These are phyloP conservation scores for Drosophila melanica DNA, from an alignment of 1,140 invertebrate genomes.

Conservation along the genomic window DNA sequence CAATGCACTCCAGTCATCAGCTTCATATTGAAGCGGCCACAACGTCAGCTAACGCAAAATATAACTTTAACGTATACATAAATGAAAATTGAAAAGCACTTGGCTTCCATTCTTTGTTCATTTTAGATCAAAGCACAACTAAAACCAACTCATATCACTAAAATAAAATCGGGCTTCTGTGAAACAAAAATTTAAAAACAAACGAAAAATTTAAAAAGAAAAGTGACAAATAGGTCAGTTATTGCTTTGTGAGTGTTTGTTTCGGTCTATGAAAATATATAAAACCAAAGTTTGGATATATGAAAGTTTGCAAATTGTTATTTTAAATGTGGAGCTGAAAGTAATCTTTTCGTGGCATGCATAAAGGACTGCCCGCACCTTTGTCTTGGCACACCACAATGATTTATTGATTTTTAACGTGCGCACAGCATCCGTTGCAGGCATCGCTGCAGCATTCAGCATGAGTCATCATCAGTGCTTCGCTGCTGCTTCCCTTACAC, in stretches of 20 bases:
- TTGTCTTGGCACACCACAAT: slow-evolving; percentile 7
- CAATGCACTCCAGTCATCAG: slow-evolving; percentile 79
- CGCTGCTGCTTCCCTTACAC: slow-evolving; percentile 14
- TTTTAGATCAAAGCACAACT: slow-evolving; percentile 28
- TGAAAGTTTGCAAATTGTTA: slow-evolving; percentile 37
- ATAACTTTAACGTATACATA: slow-evolving; percentile 20
- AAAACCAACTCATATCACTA: slow-evolving; percentile 22
- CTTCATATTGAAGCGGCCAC: slow-evolving; percentile 78
- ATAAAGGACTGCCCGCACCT: slow-evolving; percentile 14
- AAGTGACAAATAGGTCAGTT: slow-evolving; percentile 14
- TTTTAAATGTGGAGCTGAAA: slow-evolving; percentile 11
- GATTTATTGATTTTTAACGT: slow-evolving; percentile 46
- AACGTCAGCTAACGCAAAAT: slow-evolving; percentile 55
- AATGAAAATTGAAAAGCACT: slow-evolving; percentile 41
- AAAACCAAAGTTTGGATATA: neutral
- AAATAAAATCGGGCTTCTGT: neutral
- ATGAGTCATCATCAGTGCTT: slow-evolving; percentile 44
- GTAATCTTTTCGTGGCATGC: neutral
- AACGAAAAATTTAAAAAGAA: neutral
- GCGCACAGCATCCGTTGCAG: slow-evolving; percentile 37
- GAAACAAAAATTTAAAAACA: neutral
- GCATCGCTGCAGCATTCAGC: slow-evolving; percentile 15
- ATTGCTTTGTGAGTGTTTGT: slow-evolving; percentile 44
- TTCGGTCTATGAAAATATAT: neutral
- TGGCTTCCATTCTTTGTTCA: slow-evolving; percentile 41